A percentile compares a stretch with the other conserved stretches of the same genome.
Conservation (phyloP, 2,113 vertebrate species). For the Neofelis nebulosa region DNA sequence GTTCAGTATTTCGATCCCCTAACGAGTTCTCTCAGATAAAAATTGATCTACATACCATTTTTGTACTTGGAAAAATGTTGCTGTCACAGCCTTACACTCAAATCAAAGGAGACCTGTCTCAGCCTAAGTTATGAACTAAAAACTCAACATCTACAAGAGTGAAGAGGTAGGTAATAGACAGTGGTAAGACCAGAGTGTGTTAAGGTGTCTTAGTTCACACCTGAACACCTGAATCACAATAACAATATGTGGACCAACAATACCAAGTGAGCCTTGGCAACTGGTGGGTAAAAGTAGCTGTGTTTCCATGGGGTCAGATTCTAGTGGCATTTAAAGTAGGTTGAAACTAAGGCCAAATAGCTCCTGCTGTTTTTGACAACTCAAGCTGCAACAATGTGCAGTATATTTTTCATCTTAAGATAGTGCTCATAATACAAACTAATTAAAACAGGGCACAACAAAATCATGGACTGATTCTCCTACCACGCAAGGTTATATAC, state of each 20-base stretch:
- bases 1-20: neutral
- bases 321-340: neutral
- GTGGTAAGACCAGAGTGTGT: neutral
- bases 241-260: neutral
- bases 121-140: neutral
- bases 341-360: neutral
- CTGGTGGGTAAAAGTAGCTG: neutral
- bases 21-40: neutral
- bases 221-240: neutral
- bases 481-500: neutral
- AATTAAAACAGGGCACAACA: constrained; percentile 23
- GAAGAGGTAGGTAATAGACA: neutral
- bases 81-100: neutral
- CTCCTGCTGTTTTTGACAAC: neutral
- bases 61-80: neutral
- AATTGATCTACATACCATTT: neutral
- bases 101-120: neutral
- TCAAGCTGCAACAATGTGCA: neutral
- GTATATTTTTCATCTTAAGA: constrained; percentile 12
- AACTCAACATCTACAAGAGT: neutral
- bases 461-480: neutral
- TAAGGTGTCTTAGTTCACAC: neutral
- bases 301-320: neutral
- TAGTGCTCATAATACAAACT: neutral
- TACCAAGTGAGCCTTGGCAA: neutral